Percentiles rank a stretch among this genome's conserved stretches.
Evolutionary conservation across 2,797 vertebrate species (phyloP).

Genomic region (Acrocephalus scirpaceus): DNA sequence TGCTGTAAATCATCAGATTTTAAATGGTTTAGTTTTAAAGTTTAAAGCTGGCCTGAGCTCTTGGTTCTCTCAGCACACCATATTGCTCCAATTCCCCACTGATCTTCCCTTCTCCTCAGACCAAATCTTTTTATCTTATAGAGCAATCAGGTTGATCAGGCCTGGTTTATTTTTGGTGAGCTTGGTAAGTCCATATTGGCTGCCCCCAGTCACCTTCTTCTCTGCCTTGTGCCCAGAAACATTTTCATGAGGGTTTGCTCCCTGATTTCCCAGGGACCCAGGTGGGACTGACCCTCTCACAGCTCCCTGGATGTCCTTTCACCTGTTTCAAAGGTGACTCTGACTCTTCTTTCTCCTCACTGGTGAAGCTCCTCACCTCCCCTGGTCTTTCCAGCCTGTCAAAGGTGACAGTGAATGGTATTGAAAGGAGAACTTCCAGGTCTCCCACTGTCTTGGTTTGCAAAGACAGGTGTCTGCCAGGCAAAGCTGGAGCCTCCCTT

Average conservation of each 20-base stretch:
- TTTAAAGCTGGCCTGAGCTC: not conserved
- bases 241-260: not conserved
- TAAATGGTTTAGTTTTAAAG: not conserved
- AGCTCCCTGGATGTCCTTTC: not conserved
- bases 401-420: not conserved
- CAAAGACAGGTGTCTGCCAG: too few relatives aligned
- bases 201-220: not conserved
- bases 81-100: not conserved
- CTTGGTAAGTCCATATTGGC: fast-evolving
- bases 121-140: not conserved
- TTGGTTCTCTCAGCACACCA: not conserved
- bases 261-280: not conserved
- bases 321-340: not conserved
- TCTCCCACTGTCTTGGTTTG: not conserved
- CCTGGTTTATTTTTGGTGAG: not conserved
- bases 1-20: not conserved
- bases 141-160: not conserved
- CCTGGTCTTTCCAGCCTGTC: not conserved
- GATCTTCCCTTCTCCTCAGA: not conserved
- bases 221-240: not conserved
- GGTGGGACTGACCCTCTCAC: not conserved
- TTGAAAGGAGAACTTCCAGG: not conserved
- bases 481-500: too few relatives aligned
- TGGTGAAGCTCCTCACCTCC: too few relatives aligned
- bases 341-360: not conserved